Evolutionary conservation across 2,113 vertebrate genomes (phyloP).

Genomic region (Periophthalmodon schlosseri): DNA sequence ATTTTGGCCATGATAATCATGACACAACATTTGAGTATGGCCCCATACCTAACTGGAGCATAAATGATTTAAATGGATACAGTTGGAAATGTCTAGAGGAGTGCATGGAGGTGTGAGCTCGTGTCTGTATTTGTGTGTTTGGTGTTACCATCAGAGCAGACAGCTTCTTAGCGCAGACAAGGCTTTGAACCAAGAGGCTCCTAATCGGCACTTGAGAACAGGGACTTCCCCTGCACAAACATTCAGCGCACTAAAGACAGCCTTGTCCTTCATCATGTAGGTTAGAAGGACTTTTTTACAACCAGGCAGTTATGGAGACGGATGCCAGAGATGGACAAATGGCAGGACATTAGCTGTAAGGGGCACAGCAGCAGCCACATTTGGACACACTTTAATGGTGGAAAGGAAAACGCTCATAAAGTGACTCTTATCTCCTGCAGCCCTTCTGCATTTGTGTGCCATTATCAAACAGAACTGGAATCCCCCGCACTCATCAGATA

Average conservation of each 20-base stretch:
- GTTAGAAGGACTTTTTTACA: constrained; percentile 63
- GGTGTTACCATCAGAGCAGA: constrained; percentile 70
- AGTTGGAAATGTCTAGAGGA: not conserved
- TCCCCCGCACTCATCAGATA: constrained; percentile 37
- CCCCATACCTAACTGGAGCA: no score
- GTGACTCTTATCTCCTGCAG: constrained; percentile 65
- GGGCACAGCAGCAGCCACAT: constrained; percentile 63
- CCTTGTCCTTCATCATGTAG: constrained; percentile 66
- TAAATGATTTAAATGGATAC: not conserved
- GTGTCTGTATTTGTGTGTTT: constrained; percentile 60
- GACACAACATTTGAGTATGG: no score
- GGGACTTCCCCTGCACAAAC: constrained; percentile 69
- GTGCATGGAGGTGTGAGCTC: constrained; percentile 36
- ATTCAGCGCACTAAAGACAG: constrained; percentile 70
- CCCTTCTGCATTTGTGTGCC: constrained; percentile 51
- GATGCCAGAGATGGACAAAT: constrained; percentile 74
- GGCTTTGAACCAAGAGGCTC: constrained; percentile 71
- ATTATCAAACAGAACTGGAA: constrained; percentile 35
- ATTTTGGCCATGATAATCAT: no score
- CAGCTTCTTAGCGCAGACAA: constrained; percentile 62
- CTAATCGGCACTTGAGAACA: constrained; percentile 67
- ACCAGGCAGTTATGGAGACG: constrained; percentile 60
- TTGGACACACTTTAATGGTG: constrained; percentile 60
- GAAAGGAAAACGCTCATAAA: constrained; percentile 70
- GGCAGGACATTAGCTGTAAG: constrained; percentile 74